Conservation (phyloP, 2,113 vertebrate species). For the Ageneiosus marmoratus region DNA sequence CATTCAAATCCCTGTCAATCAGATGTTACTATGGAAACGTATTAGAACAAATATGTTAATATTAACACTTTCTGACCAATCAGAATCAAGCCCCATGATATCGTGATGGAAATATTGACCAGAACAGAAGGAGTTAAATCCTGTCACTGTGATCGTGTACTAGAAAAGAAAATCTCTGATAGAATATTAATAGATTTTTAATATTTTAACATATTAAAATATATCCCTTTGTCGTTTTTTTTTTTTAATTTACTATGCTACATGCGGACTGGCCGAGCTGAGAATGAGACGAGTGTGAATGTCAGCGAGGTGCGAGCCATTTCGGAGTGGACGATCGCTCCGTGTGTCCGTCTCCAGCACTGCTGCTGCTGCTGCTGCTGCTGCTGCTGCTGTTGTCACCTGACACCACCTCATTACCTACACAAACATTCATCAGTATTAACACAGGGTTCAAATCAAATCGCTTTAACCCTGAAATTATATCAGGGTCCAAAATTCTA, state of each 20-base stretch:
- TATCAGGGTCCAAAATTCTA: too few relatives aligned
- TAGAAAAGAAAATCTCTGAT: conserved; percentile 61
- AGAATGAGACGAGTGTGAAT: conserved; percentile 30
- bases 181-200: conserved; percentile 35
- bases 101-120: not conserved
- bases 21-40: too few relatives aligned
- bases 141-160: conserved; percentile 44
- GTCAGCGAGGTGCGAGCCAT: conserved; percentile 90
- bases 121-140: not conserved
- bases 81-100: not conserved
- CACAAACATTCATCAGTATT: not conserved
- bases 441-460: not conserved
- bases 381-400: conserved; percentile 78
- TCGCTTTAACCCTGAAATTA: not conserved
- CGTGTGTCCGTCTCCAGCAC: conserved; percentile 71
- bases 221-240: conserved; percentile 66
- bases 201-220: conserved; percentile 74
- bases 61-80: not conserved
- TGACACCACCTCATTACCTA: conserved; percentile 80
- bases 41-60: too few relatives aligned
- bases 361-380: conserved; percentile 63
- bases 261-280: conserved; percentile 65
- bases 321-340: conserved; percentile 76
- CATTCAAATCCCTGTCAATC: too few relatives aligned
- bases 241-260: conserved; percentile 75